A percentile compares a stretch with the other conserved stretches of the same genome.
phyloP scores from a whole-genome alignment of 2,113 vertebrate genomes.

The Halichoerus grypus region DNA sequence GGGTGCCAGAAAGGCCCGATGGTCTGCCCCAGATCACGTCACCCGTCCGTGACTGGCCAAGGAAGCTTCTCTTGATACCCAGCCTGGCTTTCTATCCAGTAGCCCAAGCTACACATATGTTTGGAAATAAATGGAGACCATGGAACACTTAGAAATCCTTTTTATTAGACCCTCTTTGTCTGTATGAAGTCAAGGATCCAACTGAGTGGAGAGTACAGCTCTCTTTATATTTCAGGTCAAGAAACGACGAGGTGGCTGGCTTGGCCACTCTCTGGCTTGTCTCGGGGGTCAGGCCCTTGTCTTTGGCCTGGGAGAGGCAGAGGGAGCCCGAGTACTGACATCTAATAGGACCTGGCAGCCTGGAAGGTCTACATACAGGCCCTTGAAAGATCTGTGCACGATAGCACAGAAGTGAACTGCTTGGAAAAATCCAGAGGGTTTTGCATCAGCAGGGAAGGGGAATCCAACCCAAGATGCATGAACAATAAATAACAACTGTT shows the following conservation, averaged over 20 bases:
- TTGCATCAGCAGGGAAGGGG: constrained; percentile 66
- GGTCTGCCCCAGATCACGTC: background rate
- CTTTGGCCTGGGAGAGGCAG: background rate
- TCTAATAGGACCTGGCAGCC: background rate
- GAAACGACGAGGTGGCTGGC: background rate
- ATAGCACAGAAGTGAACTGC: background rate
- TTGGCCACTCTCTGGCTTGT: background rate
- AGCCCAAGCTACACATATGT: background rate
- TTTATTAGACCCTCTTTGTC: background rate
- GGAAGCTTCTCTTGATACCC: background rate
- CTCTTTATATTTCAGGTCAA: background rate
- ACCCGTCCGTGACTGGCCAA: background rate
- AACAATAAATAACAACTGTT: constrained; percentile 72
- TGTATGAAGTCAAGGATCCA: background rate
- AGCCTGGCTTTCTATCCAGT: background rate
- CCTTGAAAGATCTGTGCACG: background rate
- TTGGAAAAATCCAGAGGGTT: constrained; percentile 58
- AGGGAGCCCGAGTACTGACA: background rate
- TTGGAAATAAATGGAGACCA: background rate
- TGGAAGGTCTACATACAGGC: background rate
- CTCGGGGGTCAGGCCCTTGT: background rate
- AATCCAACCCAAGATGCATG: constrained; percentile 51
- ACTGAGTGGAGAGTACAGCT: background rate
- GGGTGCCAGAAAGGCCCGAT: background rate
- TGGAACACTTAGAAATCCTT: background rate